Conservation (phyloP, 2,888 invertebrate species). For the Esperia sulphurella region DNA sequence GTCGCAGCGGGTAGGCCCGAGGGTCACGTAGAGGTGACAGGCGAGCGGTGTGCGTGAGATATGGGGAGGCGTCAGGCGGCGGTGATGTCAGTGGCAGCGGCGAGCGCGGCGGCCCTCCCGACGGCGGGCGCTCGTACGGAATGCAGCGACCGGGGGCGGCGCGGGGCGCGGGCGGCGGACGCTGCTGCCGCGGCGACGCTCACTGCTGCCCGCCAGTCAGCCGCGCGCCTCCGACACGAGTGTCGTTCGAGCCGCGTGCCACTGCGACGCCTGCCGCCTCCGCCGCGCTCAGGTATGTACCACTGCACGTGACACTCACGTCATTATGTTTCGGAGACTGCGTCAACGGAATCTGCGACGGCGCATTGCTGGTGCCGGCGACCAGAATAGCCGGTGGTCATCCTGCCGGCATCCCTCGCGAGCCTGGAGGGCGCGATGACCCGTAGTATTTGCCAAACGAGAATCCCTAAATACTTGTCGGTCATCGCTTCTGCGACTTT, state of each 20-base stretch:
- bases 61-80: conserved; percentile 50
- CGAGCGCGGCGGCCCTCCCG: conserved; percentile 57
- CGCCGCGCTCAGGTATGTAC: conserved; percentile 65
- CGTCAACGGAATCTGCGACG: conserved; percentile 21
- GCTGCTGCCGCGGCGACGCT: conserved; percentile 59
- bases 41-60: conserved; percentile 50
- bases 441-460: conserved; percentile 57
- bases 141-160: conserved; percentile 43
- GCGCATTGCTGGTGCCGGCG: conserved; percentile 10
- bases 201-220: conserved; percentile 61
- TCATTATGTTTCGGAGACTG: conserved; percentile 15
- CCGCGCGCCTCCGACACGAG: conserved; percentile 74
- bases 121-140: conserved; percentile 60
- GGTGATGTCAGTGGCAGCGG: conserved; percentile 60
- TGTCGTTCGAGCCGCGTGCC: conserved; percentile 54
- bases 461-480: conserved; percentile 69
- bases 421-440: conserved; percentile 46
- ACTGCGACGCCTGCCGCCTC: conserved; percentile 26
- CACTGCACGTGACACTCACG: conserved; percentile 38
- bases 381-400: conserved; percentile 48
- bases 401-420: conserved; percentile 34
- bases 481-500: conserved; percentile 73
- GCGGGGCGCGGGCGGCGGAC: conserved; percentile 53
- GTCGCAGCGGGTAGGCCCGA: conserved; percentile 34
- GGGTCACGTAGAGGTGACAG: conserved; percentile 67